phyloP scores from a whole-genome alignment of 2,888 invertebrate species.

The Philonicus albiceps region DNA sequence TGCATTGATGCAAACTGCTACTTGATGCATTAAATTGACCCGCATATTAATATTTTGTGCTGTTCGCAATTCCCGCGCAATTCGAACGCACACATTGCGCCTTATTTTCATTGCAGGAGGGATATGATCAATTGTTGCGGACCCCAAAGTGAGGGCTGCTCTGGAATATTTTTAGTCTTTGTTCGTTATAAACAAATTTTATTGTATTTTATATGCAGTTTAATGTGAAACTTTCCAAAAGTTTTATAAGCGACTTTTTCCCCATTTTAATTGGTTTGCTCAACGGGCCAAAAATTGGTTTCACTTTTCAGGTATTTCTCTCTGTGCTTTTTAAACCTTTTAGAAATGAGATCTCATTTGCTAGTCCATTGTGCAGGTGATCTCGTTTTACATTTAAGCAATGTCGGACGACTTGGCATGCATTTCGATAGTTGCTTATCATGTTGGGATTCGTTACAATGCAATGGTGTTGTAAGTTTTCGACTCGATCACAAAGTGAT shows the following conservation, averaged over 20 bases:
- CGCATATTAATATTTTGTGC: not conserved
- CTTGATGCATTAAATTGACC: constrained; percentile 13
- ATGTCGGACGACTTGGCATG: not conserved
- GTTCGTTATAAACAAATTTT: not conserved
- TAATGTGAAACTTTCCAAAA: not conserved
- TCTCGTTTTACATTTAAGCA: not conserved
- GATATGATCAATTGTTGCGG: not conserved
- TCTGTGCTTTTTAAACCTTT: not conserved
- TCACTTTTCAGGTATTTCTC: not conserved
- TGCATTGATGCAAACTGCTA: constrained; percentile 7
- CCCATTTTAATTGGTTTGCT: not conserved
- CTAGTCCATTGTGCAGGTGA: not conserved
- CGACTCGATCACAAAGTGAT: not conserved
- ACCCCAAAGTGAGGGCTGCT: not conserved
- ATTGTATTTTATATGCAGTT: not conserved
- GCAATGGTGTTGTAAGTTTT: no score
- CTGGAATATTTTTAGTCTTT: not conserved
- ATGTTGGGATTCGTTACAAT: not conserved
- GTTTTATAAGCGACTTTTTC: not conserved
- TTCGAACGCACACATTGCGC: not conserved
- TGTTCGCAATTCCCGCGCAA: not conserved
- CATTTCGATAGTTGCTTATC: not conserved
- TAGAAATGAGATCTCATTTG: not conserved
- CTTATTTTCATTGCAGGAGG: not conserved
- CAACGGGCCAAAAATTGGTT: not conserved